A percentile compares a stretch with the other conserved stretches of the same genome.
Evolutionary conservation across 2,797 vertebrate species (phyloP).

Genomic region (Spinibarbus caldwelli): DNA sequence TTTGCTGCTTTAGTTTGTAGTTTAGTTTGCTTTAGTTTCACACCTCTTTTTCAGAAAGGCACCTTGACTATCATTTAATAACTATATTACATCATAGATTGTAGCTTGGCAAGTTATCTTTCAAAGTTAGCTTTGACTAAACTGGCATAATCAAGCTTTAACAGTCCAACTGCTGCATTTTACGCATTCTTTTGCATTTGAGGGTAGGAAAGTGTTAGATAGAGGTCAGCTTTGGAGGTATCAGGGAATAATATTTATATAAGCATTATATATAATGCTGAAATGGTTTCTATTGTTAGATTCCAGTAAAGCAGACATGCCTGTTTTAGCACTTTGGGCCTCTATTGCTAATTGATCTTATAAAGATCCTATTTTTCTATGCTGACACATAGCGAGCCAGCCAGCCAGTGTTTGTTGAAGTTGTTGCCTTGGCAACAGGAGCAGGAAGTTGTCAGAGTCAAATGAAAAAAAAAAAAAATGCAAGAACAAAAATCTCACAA

Average conservation of each 20-base stretch:
- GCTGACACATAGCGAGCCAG: constrained; percentile 38
- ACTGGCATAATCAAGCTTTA: no score
- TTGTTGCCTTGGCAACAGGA: constrained; percentile 56
- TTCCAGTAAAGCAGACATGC: neutral
- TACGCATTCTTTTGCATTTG: no score
- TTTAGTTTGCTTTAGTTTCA: no score
- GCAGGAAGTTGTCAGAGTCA: constrained; percentile 47
- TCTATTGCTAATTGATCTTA: constrained; percentile 52
- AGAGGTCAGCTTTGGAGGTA: no score
- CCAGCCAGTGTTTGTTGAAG: constrained; percentile 64
- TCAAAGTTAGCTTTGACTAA: neutral
- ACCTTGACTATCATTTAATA: neutral
- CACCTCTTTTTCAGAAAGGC: no score
- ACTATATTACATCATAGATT: neutral
- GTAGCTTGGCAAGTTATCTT: neutral
- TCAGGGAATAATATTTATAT: no score
- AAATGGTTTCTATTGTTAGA: constrained; percentile 35
- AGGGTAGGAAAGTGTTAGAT: no score
- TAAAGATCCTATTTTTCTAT: constrained; percentile 38
- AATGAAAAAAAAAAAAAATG: constrained; percentile 4
- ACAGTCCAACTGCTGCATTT: no score
- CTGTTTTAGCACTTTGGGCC: neutral
- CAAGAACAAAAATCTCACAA: neutral
- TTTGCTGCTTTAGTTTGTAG: neutral
- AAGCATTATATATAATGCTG: neutral